phyloP scores from a whole-genome alignment of 1,140 invertebrate genomes.

The Thalassaphorura encarpata region DNA sequence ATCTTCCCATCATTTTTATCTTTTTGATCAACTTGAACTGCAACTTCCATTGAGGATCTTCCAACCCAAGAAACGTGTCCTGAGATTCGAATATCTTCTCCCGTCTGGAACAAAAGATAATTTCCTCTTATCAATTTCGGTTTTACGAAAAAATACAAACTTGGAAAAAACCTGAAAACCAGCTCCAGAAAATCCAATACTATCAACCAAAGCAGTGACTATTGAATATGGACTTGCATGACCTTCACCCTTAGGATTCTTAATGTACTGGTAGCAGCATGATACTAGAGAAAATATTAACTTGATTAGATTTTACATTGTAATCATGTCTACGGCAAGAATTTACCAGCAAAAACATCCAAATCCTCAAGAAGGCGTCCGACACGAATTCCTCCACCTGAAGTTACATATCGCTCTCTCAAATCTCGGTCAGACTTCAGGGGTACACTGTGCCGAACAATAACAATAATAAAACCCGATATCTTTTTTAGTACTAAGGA shows the following conservation, averaged over 20 bases:
- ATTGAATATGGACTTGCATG: slow-evolving; percentile 53
- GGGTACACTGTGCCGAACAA: too few species aligned
- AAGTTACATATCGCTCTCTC: slow-evolving; percentile 59
- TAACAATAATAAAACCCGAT: too few species aligned
- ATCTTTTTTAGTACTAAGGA: too few species aligned
- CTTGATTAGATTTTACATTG: too few species aligned
- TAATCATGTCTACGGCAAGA: too few species aligned
- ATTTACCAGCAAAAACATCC: slow-evolving; percentile 61
- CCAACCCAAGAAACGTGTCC: slow-evolving; percentile 72
- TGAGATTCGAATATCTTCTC: slow-evolving; percentile 56
- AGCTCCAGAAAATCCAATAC: slow-evolving; percentile 50
- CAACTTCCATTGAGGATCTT: slow-evolving; percentile 58
- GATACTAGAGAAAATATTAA: slow-evolving; percentile 50
- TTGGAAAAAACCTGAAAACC: too few species aligned
- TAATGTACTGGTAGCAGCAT: slow-evolving; percentile 57
- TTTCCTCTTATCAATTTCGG: too few species aligned
- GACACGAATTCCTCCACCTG: slow-evolving; percentile 52
- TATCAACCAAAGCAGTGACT: slow-evolving; percentile 65
- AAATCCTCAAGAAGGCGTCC: slow-evolving; percentile 67
- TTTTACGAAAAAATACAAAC: too few species aligned
- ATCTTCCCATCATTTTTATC: too few species aligned
- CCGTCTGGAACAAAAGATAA: slow-evolving; percentile 38
- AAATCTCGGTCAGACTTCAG: slow-evolving; percentile 48
- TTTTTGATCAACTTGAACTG: slow-evolving; percentile 58
- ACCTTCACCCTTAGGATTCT: slow-evolving; percentile 44